Percentiles rank a stretch among this genome's conserved stretches.
These are phyloP conservation scores for Manis crassicaudata DNA, from an alignment of 2,797 vertebrate genomes.

Conservation along the genomic window DNA sequence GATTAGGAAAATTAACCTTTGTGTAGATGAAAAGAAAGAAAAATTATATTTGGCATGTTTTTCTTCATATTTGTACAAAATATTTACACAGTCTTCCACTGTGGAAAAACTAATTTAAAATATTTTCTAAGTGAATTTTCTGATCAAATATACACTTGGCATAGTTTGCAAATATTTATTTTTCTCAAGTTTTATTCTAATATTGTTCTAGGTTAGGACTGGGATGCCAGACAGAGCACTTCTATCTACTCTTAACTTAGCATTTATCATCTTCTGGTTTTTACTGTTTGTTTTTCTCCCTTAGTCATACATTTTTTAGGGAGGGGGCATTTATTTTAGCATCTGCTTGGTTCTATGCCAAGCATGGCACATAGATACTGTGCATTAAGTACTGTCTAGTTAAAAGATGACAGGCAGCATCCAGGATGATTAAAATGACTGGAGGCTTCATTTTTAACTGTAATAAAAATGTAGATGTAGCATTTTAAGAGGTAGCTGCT, in stretches of 20 bases:
- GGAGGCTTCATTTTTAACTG: neutral
- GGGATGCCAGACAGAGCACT: neutral
- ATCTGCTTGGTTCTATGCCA: neutral
- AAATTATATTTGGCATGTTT: constrained; percentile 62
- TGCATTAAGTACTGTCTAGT: neutral
- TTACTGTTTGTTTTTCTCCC: constrained; percentile 5
- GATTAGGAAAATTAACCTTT: constrained; percentile 75
- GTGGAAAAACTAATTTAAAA: constrained; percentile 59
- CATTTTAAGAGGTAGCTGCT: constrained; percentile 16
- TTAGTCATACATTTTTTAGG: neutral
- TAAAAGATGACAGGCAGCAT: neutral
- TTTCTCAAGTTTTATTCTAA: constrained; percentile 48
- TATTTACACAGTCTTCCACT: constrained; percentile 62
- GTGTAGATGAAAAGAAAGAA: constrained; percentile 51
- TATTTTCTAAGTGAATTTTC: constrained; percentile 68
- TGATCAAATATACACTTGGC: constrained; percentile 57
- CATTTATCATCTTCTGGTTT: neutral
- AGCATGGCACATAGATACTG: neutral
- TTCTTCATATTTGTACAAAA: constrained; percentile 62
- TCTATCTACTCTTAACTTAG: neutral
- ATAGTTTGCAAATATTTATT: constrained; percentile 67
- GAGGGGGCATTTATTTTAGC: neutral
- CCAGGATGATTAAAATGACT: neutral
- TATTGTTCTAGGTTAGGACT: neutral
- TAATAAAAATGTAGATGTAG: neutral